Evolutionary conservation across 2,888 invertebrate species (phyloP), one percentile per base, ranked within the genome.

Genomic region (Osmoderma eremita): DNA sequence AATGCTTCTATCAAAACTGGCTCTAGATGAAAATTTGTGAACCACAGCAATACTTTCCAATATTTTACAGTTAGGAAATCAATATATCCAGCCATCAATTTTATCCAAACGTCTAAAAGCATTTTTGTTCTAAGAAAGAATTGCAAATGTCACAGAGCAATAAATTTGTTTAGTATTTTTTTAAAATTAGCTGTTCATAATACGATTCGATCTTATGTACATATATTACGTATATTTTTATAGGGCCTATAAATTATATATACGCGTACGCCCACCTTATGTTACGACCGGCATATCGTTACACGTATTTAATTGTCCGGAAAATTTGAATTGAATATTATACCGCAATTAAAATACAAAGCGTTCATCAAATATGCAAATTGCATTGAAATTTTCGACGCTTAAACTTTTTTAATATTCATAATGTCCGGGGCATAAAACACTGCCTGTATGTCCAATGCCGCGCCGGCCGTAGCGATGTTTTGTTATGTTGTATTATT

Each of bases 281-380:
- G 74, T 24, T 22, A 48, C 48, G 22, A 36, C 36, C 18, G 15
- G 41, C 39, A 42, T 71, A 71, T 77, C 78, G 78, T 79, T 78
- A 79, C 78, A 77, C 78, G 78, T 79, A 79, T 80, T 81, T 81
- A 82, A 82, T 82, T 82, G 81, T 80, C 79, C 78, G 79, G 81
- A 80, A 82, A 82, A 82, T 81, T 79, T 80, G 81, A 81, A 81
- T 82, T 82, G 81, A 82, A 82, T 82, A 82, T 81, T 79, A 81
- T 79, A 80, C 79, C 76, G 79, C 80, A 81, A 82, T 82, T 81
- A 81, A 82, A 82, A 82, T 80, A 82, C 81, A 81, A 81, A 82
- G 81, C 81, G 76, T 80, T 80, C 82, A 81, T 82, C 81, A 81
- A 81, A 81, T 81, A 82, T 82, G 81, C 72, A 81, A 80, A 82